Evolutionary conservation across 2,113 vertebrate species (phyloP), one percentile per base, ranked within the genome.

Genomic region (Otolemur garnettii): DNA sequence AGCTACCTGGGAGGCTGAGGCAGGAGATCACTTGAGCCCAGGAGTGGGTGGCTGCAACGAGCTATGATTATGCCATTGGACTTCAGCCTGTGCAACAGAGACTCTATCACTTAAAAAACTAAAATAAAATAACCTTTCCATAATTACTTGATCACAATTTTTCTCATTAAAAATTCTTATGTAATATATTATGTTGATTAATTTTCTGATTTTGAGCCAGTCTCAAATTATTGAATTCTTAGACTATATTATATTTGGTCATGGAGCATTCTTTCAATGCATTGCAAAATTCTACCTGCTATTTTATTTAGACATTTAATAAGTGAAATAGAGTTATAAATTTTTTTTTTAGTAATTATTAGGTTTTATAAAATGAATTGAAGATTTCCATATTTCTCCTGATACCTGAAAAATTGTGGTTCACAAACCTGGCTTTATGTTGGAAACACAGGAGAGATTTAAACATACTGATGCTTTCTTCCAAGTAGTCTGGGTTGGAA

Each of bases 251-350:
- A 2, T 45, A 53, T 72, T 59, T 69, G 53, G 2, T 77, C 9
- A 80, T 53, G 50, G 18, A 72, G 2, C 53, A 66, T 66, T 62
- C 24, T 83, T 89, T 90, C 75, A 42, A 22, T 42, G 53, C 1
- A 33, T 64, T 57, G 42, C 28, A 83, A 21, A 89, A 75, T 75
- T 45, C 15, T 66, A 26, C 6, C 17, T 75, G n/a, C n/a, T 30
- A 64, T 93, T 81, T 87, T 93, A 71, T 42, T 55, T 82, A 57
- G 53, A 79, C 22, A 93, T 60, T 62, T 87, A 81, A 72, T 59
- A 66, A 92, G 24, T 42, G 24, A 80, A 12, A 60, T 19, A 26
- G 12, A 33, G 28, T 53, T 33, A 33, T 74, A 24, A 55, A 45
- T 12, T 53, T 28, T 92, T 75, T 74, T 84, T 30, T 22, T n/a